A percentile compares a stretch with the other conserved stretches of the same genome.
Conservation (phyloP, 92 coral and sea anemone species). For the Diadumene lineata region DNA sequence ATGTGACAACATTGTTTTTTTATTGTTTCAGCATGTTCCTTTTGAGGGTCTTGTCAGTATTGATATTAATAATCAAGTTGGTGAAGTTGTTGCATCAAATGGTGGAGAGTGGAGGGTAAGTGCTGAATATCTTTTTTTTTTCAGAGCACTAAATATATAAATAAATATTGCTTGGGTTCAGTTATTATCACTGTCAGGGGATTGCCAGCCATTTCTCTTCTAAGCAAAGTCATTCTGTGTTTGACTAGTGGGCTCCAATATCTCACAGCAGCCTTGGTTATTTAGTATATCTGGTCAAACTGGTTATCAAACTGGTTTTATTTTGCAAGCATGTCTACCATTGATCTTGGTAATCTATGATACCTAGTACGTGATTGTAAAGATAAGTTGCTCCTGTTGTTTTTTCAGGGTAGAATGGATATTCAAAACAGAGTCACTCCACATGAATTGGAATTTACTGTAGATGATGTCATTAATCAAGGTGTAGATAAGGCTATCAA, state of each 20-base stretch:
- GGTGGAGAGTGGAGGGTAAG: slow-evolving; percentile 71
- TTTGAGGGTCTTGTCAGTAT: slow-evolving; percentile 72
- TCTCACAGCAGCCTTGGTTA: too few species aligned
- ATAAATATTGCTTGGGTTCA: too few species aligned
- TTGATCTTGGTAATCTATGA: too few species aligned
- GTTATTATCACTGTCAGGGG: too few species aligned
- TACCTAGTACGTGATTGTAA: too few species aligned
- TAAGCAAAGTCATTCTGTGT: too few species aligned
- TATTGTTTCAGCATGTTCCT: slow-evolving; percentile 72
- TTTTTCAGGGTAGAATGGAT: slow-evolving; percentile 62
- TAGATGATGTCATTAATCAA: slow-evolving; percentile 45
- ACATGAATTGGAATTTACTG: slow-evolving; percentile 69
- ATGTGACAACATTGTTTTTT: too few species aligned
- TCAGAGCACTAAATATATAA: neutral
- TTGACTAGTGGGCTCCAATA: too few species aligned
- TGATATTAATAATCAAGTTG: slow-evolving; percentile 37
- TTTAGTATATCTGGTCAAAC: too few species aligned
- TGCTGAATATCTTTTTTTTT: neutral
- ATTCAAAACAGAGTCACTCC: slow-evolving; percentile 51
- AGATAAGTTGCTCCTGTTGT: neutral
- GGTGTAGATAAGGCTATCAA: slow-evolving; percentile 57
- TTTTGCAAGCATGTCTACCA: too few species aligned
- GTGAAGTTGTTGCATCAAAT: slow-evolving; percentile 3
- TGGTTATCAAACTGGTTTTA: too few species aligned
- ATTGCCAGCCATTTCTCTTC: too few species aligned